Evolutionary conservation across 2,888 invertebrate species (phyloP).

Genomic region (Melikaiella ostensackeni): DNA sequence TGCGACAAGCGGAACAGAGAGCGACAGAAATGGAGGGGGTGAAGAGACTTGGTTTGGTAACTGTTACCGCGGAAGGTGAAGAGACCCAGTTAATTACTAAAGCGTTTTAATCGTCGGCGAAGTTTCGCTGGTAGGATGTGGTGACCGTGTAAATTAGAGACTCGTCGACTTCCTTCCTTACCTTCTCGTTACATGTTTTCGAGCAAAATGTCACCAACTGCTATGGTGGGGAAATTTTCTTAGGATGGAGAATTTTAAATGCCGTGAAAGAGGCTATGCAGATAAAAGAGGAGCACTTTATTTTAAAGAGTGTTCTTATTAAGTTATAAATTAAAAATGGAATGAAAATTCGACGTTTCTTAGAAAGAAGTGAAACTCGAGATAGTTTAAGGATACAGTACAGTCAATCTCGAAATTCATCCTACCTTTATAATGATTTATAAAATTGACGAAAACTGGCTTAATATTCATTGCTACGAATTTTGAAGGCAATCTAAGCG

Average conservation of each 20-base stretch:
- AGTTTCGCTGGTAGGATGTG: conserved; percentile 72
- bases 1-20: conserved; percentile 57
- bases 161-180: conserved; percentile 63
- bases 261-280: not conserved
- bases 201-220: conserved; percentile 17
- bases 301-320: not conserved
- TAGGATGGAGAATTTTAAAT: conserved; percentile 14
- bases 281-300: not conserved
- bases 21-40: conserved; percentile 52
- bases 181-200: conserved; percentile 33
- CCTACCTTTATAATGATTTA: too few species aligned
- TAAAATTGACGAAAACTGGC: too few species aligned
- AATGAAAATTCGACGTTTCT: not conserved
- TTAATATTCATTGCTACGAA: too few species aligned
- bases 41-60: conserved; percentile 61
- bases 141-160: conserved; percentile 74
- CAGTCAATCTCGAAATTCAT: too few species aligned
- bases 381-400: too few species aligned
- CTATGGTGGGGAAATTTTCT: conserved; percentile 1
- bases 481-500: too few species aligned
- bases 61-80: conserved; percentile 75
- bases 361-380: not conserved
- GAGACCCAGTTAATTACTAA: conserved; percentile 77
- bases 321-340: not conserved
- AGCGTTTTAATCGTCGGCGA: conserved; percentile 77